Evolutionary conservation across 2,888 invertebrate genomes (phyloP).

Genomic region (Apamea monoglypha): DNA sequence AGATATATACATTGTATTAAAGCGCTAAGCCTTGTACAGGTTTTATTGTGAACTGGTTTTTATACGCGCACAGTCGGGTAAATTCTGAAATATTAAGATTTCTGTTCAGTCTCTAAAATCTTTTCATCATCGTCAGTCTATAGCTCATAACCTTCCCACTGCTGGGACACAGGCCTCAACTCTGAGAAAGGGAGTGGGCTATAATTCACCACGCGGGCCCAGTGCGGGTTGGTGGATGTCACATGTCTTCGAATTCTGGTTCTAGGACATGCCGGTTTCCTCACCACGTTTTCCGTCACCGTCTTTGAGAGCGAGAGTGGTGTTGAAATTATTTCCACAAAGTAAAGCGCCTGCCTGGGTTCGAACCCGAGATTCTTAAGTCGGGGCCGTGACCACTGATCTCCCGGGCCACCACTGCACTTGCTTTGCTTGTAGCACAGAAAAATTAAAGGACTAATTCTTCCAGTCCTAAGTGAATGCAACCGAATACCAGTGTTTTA

Average conservation of each 20-base stretch:
- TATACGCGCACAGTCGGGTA: neutral
- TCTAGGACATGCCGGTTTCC: neutral
- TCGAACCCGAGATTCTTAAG: neutral
- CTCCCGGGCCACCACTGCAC: no score
- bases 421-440: no score
- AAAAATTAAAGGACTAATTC: neutral
- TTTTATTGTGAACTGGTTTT: conserved; percentile 31
- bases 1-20: conserved; percentile 67
- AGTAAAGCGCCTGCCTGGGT: neutral
- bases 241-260: neutral
- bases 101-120: neutral
- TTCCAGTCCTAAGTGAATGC: neutral
- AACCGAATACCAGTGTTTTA: neutral
- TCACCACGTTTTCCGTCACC: neutral
- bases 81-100: neutral
- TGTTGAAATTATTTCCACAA: neutral
- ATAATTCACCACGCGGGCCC: neutral
- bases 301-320: neutral
- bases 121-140: neutral
- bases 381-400: no score
- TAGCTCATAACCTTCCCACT: neutral
- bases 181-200: neutral
- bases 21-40: conserved; percentile 37
- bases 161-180: neutral
- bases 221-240: neutral